Evolutionary conservation across 2,113 vertebrate genomes (phyloP).

Genomic region (Periophthalmodon schlosseri): DNA sequence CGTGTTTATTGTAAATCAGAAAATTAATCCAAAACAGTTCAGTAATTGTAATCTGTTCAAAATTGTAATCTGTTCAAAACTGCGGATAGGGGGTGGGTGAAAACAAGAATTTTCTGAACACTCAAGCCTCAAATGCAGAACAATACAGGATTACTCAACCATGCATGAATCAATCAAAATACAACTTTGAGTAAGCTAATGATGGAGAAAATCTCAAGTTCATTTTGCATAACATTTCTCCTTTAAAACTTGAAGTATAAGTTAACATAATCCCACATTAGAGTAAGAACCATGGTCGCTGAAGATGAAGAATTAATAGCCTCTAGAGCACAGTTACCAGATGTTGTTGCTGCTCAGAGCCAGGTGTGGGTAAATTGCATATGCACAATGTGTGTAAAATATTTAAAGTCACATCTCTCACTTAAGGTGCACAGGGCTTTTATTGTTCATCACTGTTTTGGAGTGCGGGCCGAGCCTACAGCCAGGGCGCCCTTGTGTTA

Average conservation of each 20-base stretch:
- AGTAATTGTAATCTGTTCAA: too few species aligned
- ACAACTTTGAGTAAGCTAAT: too few species aligned
- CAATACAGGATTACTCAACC: too few species aligned
- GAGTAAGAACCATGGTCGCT: slow-evolving; percentile 56
- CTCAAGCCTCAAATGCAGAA: too few species aligned
- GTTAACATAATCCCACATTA: slow-evolving; percentile 37
- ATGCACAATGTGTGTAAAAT: slow-evolving; percentile 80
- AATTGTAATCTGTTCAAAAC: too few species aligned
- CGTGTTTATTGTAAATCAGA: too few species aligned
- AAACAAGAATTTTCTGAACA: too few species aligned
- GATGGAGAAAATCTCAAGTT: neutral
- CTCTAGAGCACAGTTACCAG: slow-evolving; percentile 78
- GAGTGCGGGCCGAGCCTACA: slow-evolving; percentile 41
- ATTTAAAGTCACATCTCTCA: slow-evolving; percentile 83
- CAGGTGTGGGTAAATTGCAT: slow-evolving; percentile 79
- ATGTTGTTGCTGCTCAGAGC: slow-evolving; percentile 74
- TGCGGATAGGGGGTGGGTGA: too few species aligned
- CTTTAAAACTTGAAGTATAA: slow-evolving; percentile 23
- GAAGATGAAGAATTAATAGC: slow-evolving; percentile 74
- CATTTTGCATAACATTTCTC: neutral
- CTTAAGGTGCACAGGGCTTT: slow-evolving; percentile 78
- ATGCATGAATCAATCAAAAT: too few species aligned
- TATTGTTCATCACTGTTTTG: slow-evolving; percentile 76
- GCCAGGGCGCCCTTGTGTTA: neutral
- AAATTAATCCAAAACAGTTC: too few species aligned